Evolutionary conservation across 2,113 vertebrate genomes (phyloP), one percentile per base, ranked within the genome.

Genomic region (Alectura lathami): DNA sequence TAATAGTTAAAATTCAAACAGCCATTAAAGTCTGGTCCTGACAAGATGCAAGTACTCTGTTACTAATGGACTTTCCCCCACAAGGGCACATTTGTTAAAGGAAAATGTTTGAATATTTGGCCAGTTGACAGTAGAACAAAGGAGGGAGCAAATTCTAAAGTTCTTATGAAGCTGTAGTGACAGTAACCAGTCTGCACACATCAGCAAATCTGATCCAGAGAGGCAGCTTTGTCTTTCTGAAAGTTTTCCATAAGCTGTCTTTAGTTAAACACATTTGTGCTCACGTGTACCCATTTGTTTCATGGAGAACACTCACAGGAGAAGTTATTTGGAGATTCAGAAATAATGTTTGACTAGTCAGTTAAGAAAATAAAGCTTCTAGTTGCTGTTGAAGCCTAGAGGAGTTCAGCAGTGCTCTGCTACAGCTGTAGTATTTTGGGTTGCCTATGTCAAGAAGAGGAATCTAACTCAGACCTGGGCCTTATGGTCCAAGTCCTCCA

Each of bases 1-100:
- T 83, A 95, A 91, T 89, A 96, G 95, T 97, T 97, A 97, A 97
- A 96, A 97, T 96, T 97, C 95, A 97, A 97, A 96, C 95, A 94
- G 83, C 88, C 94, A 64, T 96, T 96, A 95, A 95, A 93, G 89
- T 81, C 94, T 89, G 94, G 90, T 92, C 96, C 72, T 84, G 94
- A 95, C 94, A 95, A 96, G 94, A 96, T 66, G 93, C 84, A 96
- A 86, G 80, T 85, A 86, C 91, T 82, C 77, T 91, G 88, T 89
- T 93, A 79, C 83, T 94, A 94, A 92, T 94, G 96, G 91, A 94
- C 85, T 95, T 97, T 96, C 66, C 74, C 85, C 78, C 88, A 91
- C 91, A 95, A 96, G 96, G 83, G 67, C 92, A 93, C 87, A 57
- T 94, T 95, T 89, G 77, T 81, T 82, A 79, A 91, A 95, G 69